Conservation (phyloP, 2,888 invertebrate species). For the Rhaphigaster nebulosa region DNA sequence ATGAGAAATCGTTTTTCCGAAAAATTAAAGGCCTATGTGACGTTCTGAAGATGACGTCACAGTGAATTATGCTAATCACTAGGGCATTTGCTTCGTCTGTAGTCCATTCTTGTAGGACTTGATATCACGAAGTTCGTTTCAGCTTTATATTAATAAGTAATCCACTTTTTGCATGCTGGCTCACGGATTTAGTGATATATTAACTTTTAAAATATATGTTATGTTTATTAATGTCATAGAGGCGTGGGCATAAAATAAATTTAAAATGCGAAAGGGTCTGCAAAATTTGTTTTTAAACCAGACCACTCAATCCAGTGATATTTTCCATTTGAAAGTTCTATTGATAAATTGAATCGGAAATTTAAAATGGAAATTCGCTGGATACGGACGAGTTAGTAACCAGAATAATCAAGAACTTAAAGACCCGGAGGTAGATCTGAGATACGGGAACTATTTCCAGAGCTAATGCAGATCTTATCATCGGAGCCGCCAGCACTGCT, state of each 20-base stretch:
- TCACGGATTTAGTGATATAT: no score
- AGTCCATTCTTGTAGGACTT: no score
- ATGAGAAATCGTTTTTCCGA: no score
- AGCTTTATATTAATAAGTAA: no score
- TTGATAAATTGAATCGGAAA: slow-evolving; percentile 19
- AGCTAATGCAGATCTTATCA: slow-evolving; percentile 5
- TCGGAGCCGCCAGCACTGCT: background rate
- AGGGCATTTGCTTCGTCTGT: no score
- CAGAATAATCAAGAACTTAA: slow-evolving; percentile 15
- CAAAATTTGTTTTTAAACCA: background rate
- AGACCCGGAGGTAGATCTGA: background rate
- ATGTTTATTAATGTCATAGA: no score
- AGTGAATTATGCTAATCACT: no score
- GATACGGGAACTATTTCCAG: slow-evolving; percentile 8
- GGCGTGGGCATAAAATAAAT: background rate
- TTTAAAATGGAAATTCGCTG: background rate
- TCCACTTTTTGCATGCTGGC: no score
- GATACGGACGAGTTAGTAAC: background rate
- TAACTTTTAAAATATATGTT: no score
- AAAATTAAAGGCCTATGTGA: no score
- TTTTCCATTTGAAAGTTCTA: background rate
- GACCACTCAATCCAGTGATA: background rate
- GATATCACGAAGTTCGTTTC: no score
- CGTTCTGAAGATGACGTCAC: no score
- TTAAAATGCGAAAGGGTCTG: background rate